A percentile compares a stretch with the other conserved stretches of the same genome.
Conservation (phyloP, 1,140 invertebrate genomes). For the Trialeurodes vaporariorum region DNA sequence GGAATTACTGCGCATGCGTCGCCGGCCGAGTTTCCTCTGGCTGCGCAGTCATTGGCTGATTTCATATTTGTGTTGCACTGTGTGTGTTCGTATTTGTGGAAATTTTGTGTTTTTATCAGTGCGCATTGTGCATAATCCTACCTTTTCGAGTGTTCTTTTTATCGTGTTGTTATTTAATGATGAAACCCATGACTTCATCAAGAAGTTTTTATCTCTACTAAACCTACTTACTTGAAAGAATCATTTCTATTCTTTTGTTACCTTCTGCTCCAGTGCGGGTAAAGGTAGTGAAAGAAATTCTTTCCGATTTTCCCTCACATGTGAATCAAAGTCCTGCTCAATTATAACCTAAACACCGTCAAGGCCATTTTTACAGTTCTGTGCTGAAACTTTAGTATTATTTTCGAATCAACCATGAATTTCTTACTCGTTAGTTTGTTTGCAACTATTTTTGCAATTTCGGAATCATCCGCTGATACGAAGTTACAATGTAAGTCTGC, state of each 20-base stretch:
- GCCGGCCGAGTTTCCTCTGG: too few species aligned
- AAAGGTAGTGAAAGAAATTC: conserved; percentile 45
- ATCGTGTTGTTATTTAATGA: background rate
- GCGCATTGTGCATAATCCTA: too few species aligned
- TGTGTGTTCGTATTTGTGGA: background rate
- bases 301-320: background rate
- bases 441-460: background rate
- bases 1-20: too few species aligned
- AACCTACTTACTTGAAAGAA: background rate
- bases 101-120: conserved; percentile 1
- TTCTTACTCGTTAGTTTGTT: background rate
- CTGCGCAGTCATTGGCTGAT: background rate
- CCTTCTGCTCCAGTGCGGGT: conserved; percentile 84
- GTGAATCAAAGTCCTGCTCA: background rate
- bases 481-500: background rate
- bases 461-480: background rate
- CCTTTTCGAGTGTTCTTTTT: background rate
- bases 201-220: background rate
- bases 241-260: conserved; percentile 3
- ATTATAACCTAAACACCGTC: background rate
- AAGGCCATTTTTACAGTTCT: background rate
- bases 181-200: background rate
- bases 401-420: background rate
- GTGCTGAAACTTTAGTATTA: too few species aligned
- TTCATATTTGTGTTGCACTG: too few species aligned